Conservation (phyloP, 2,113 vertebrate species). For the Ursus arctos region DNA sequence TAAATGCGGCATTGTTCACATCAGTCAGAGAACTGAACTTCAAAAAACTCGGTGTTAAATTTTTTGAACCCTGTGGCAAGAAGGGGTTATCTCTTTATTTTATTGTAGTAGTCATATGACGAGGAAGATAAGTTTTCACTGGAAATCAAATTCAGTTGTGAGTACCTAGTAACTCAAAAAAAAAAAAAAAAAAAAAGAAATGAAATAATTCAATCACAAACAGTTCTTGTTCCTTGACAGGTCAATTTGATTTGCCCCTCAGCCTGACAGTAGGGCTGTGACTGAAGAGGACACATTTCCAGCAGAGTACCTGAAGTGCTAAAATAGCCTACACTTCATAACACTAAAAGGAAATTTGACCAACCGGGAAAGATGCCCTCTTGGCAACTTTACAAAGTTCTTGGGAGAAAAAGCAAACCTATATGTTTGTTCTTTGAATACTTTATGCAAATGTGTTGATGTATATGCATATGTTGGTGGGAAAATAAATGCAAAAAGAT, state of each 20-base stretch:
- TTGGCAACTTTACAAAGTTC: constrained; percentile 60
- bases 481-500: constrained; percentile 80
- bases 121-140: constrained; percentile 53
- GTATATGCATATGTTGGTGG: constrained; percentile 74
- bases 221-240: constrained; percentile 56
- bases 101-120: neutral
- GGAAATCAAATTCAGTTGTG: constrained; percentile 57
- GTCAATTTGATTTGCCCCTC: constrained; percentile 72
- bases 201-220: constrained; percentile 76
- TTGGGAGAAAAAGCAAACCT: constrained; percentile 66
- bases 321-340: constrained; percentile 35
- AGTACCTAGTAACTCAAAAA: constrained; percentile 19
- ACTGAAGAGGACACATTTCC: constrained; percentile 45
- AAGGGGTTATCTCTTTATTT: constrained; percentile 43
- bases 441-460: constrained; percentile 80
- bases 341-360: constrained; percentile 52
- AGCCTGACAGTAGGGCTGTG: constrained; percentile 45
- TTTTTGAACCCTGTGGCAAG: neutral
- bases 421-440: constrained; percentile 69
- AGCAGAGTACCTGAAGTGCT: neutral
- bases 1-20: neutral
- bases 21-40: neutral
- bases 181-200: neutral
- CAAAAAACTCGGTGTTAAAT: neutral
- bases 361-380: constrained; percentile 60